Percentiles rank a stretch among this genome's conserved stretches.
Conservation (phyloP, 2,888 invertebrate species). For the Dynastes grantii region DNA sequence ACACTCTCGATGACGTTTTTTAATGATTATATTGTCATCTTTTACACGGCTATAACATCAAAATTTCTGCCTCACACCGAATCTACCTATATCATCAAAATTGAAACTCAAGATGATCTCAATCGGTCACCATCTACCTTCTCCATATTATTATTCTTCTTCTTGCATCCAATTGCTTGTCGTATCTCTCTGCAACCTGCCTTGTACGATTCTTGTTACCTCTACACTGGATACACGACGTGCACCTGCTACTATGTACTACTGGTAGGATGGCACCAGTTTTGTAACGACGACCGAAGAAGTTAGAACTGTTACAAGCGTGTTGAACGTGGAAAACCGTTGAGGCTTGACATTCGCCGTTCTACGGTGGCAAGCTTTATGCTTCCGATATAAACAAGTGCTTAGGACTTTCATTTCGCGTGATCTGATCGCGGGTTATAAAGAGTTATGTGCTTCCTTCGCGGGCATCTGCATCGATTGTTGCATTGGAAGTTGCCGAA, state of each 20-base stretch:
- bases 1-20: too few species aligned
- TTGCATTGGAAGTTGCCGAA: constrained; percentile 37
- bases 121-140: too few species aligned
- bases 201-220: constrained; percentile 9
- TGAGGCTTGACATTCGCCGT: too few species aligned
- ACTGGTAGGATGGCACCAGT: constrained; percentile 28
- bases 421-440: background rate
- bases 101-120: too few species aligned
- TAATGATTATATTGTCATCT: too few species aligned
- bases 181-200: constrained; percentile 22
- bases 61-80: too few species aligned
- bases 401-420: background rate
- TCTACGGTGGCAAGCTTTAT: too few species aligned
- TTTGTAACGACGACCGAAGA: constrained; percentile 13
- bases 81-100: too few species aligned
- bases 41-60: too few species aligned
- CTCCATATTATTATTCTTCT: too few species aligned
- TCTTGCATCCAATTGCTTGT: background rate
- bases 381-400: background rate
- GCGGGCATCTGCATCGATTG: constrained; percentile 12
- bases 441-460: constrained; percentile 34
- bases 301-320: background rate
- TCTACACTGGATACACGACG: constrained; percentile 7
- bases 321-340: too few species aligned
- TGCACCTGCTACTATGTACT: constrained; percentile 24